Evolutionary conservation across 2,113 vertebrate genomes (phyloP), one percentile per base, ranked within the genome.

Genomic region (Carollia perspicillata): DNA sequence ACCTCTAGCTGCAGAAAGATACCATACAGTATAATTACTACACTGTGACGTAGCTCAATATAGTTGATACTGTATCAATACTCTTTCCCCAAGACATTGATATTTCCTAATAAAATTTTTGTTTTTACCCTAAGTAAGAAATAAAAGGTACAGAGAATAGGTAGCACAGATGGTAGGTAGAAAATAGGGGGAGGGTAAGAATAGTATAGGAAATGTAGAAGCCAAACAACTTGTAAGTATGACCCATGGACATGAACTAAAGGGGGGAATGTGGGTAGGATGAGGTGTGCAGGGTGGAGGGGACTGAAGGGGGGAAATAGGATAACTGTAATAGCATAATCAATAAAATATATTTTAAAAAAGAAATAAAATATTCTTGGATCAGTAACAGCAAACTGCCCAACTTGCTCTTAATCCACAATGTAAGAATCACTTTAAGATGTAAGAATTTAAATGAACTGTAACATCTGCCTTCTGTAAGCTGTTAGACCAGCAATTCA

Each of bases 91-190:
- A 95, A 93, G 49, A 97, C 49, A 93, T 30, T 92, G 96, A 65
- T 44, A 84, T 66, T 58, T 66, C 49, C 49, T 93, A 96, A 60
- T 44, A 80, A 97, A 90, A 90, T 90, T 87, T 98, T 92, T 63
- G 49, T 92, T 96, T 98, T 95, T 13, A 84, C 10, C 11, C 9
- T 75, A 93, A 94, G 95, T 86, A 93, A 89, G 42, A 97, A 97
- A 80, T 55, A 65, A 97, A 78, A 93, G 47, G 47, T 49, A 49
- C 47, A 49, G 47, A 49, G 47, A 49, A 49, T 49, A 49, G 0
- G 47, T 13, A 49, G 12, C 13, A 49, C 3, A 49, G 47, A 49
- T 49, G 47, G 47, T 14, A 49, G 47, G 47, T 49, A 49, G 47
- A 49, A 49, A 49, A 49, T 14, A 49, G 47, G 47, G 47, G 47